These are phyloP conservation scores for Conchocele bisecta DNA, from an alignment of 2,888 invertebrate species.

Conservation along the genomic window DNA sequence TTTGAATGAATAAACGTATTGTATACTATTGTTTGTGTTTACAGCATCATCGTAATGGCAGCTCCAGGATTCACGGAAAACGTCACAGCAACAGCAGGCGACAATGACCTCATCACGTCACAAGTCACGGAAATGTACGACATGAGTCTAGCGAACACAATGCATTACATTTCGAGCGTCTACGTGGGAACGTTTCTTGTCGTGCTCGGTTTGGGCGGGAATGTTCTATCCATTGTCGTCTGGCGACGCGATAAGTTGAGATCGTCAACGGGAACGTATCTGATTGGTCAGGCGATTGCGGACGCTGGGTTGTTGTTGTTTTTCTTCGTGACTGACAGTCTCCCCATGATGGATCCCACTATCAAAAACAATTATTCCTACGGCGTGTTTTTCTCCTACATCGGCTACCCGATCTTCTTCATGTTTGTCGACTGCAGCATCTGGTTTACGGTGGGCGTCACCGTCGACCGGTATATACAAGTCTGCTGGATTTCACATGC, in stretches of 20 bases:
- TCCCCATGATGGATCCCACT: conserved; percentile 56
- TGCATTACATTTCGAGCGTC: conserved; percentile 36
- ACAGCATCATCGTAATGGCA: no score
- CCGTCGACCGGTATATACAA: conserved; percentile 75
- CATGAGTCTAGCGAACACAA: conserved; percentile 39
- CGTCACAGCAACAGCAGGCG: no score
- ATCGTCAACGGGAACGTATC: conserved; percentile 62
- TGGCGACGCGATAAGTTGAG: conserved; percentile 47
- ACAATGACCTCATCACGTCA: no score
- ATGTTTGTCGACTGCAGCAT: conserved; percentile 70
- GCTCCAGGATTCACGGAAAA: no score
- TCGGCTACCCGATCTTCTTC: conserved; percentile 71
- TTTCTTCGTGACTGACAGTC: conserved; percentile 65
- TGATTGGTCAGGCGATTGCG: conserved; percentile 68
- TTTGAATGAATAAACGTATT: no score
- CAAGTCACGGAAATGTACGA: no score
- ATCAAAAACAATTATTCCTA: conserved; percentile 51
- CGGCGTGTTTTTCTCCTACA: conserved; percentile 66
- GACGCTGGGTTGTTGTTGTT: conserved; percentile 65
- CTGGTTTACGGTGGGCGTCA: conserved; percentile 76
- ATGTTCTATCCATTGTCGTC: conserved; percentile 46
- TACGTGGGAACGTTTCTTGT: conserved; percentile 45
- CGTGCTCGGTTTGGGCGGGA: conserved; percentile 43
- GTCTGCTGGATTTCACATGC: conserved; percentile 74
- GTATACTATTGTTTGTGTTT: no score